These are phyloP conservation scores for Nylanderia fulva DNA, from an alignment of 1,140 invertebrate species.

Conservation along the genomic window DNA sequence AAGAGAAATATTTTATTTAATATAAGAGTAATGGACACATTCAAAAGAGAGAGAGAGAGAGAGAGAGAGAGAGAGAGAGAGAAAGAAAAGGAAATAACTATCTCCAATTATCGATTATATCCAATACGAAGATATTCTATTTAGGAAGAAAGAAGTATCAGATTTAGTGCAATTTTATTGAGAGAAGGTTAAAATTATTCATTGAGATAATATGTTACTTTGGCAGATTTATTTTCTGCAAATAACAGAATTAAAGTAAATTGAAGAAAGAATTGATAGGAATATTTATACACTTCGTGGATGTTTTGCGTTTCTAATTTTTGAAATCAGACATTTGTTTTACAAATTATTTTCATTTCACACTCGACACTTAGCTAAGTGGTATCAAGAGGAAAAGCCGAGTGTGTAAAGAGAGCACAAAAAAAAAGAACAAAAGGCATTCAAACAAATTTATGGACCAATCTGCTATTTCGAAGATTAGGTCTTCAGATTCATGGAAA, in stretches of 20 bases:
- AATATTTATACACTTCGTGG: neutral
- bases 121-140: neutral
- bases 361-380: neutral
- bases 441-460: conserved; percentile 3
- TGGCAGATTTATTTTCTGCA: neutral
- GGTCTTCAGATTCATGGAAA: neutral
- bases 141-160: neutral
- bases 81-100: too few relatives aligned
- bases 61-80: too few relatives aligned
- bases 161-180: neutral
- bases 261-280: neutral
- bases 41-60: too few relatives aligned
- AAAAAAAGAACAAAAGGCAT: neutral
- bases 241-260: neutral
- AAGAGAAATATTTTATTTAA: neutral
- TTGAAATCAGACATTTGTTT: neutral
- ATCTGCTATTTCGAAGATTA: conserved; percentile 15
- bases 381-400: too few relatives aligned
- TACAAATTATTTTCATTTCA: neutral
- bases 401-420: neutral
- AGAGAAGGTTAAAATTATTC: neutral
- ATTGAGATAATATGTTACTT: neutral
- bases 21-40: neutral
- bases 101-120: neutral
- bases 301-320: conserved; percentile 20